Percentiles rank a stretch among this genome's conserved stretches.
phyloP scores from a whole-genome alignment of 2,113 vertebrate genomes.

The Proteles cristata region DNA sequence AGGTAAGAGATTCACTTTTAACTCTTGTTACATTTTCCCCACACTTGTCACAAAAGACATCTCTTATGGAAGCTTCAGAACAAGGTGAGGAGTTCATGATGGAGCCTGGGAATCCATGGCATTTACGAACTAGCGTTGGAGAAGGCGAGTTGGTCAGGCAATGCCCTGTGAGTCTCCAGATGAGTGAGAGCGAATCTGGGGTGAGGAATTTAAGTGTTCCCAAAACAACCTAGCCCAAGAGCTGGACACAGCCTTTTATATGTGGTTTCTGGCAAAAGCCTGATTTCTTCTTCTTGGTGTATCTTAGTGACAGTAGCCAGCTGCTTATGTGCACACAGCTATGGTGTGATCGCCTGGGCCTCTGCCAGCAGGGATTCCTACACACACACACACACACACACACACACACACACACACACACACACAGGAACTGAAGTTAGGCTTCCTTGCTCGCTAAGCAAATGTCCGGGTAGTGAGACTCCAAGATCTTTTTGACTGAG shows the following conservation, averaged over 20 bases:
- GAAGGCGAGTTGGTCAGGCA: constrained; percentile 77
- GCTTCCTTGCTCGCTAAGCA: not conserved
- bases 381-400: not conserved
- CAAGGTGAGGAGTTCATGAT: constrained; percentile 82
- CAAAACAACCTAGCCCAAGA: not conserved
- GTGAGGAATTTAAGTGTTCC: not conserved
- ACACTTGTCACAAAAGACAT: constrained; percentile 84
- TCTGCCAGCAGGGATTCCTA: not conserved
- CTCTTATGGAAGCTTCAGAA: constrained; percentile 77
- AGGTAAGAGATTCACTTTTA: constrained; percentile 90
- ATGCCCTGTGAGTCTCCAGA: constrained; percentile 66
- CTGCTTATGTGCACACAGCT: not conserved
- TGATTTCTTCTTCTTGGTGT: not conserved
- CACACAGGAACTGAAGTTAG: too few relatives aligned
- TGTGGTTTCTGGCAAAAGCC: not conserved
- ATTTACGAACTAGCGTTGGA: constrained; percentile 68
- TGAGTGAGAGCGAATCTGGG: not conserved
- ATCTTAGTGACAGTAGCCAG: not conserved
- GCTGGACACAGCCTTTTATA: not conserved
- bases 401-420: not conserved
- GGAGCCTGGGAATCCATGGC: constrained; percentile 72
- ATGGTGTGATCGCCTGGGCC: not conserved
- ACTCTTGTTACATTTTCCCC: constrained; percentile 86
- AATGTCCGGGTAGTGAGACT: not conserved
- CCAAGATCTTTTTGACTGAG: not conserved